phyloP scores from a whole-genome alignment of 2,113 vertebrate species.

The Scomber japonicus region DNA sequence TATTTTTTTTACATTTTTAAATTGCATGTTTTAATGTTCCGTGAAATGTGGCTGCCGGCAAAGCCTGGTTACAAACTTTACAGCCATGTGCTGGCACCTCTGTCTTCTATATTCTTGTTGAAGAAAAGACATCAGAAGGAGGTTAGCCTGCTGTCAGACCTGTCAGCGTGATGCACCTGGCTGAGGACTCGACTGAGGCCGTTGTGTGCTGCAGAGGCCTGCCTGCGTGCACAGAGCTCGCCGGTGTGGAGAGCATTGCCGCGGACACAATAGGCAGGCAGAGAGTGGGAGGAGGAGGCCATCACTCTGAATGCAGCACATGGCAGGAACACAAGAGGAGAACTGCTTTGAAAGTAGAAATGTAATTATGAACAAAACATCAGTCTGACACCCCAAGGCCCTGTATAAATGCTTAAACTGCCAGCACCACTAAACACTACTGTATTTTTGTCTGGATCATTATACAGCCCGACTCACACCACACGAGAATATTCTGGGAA shows the following conservation, averaged over 20 bases:
- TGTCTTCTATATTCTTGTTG: conserved; percentile 25
- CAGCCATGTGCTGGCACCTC: conserved; percentile 9
- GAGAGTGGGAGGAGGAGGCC: conserved; percentile 37
- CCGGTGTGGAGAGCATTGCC: background rate
- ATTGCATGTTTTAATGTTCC: no score
- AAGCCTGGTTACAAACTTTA: background rate
- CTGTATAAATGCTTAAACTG: conserved; percentile 6
- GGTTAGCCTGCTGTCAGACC: conserved; percentile 48
- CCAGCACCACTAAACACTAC: conserved; percentile 11
- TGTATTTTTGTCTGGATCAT: conserved; percentile 11
- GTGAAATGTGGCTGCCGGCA: background rate
- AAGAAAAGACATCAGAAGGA: conserved; percentile 21
- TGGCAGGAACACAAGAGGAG: background rate
- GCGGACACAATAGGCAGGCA: conserved; percentile 37
- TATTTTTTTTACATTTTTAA: no score
- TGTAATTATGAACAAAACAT: conserved; percentile 41
- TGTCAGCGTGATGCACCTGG: conserved; percentile 36
- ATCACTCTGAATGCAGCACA: conserved; percentile 19
- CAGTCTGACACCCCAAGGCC: conserved; percentile 15
- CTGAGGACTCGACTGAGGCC: conserved; percentile 31
- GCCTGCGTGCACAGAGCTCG: background rate
- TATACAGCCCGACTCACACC: conserved; percentile 9
- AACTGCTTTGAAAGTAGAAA: conserved; percentile 35
- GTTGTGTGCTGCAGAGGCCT: conserved; percentile 10
- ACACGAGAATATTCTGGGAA: background rate